Evolutionary conservation across 1,140 invertebrate genomes (phyloP).

Genomic region (Calycopis cecrops): DNA sequence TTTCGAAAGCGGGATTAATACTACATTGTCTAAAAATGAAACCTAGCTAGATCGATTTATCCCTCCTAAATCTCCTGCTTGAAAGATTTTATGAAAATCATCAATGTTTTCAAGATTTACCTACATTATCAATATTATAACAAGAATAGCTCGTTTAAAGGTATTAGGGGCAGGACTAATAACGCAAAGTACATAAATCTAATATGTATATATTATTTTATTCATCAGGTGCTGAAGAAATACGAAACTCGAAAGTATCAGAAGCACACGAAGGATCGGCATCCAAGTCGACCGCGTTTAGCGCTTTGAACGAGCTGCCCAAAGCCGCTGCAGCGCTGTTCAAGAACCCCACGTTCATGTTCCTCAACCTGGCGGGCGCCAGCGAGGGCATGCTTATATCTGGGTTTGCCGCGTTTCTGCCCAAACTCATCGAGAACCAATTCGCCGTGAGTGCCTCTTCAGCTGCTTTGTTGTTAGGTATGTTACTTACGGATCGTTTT

Average conservation of each 20-base stretch:
- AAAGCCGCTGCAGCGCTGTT: constrained; percentile 80
- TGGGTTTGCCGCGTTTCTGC: constrained; percentile 88
- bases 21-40: too few relatives aligned
- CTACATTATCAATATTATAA: too few relatives aligned
- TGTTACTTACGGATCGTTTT: constrained; percentile 15
- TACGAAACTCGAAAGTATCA: constrained; percentile 80
- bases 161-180: too few relatives aligned
- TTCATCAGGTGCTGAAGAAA: constrained; percentile 76
- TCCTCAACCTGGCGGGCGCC: constrained; percentile 86
- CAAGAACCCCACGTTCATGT: constrained; percentile 87
- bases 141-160: too few relatives aligned
- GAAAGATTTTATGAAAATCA: too few relatives aligned
- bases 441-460: constrained; percentile 84
- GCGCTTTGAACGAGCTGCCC: constrained; percentile 80
- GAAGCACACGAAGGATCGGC: constrained; percentile 79
- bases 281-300: constrained; percentile 74
- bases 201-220: too few relatives aligned
- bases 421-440: constrained; percentile 90
- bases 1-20: too few relatives aligned
- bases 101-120: too few relatives aligned
- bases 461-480: constrained; percentile 86
- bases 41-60: too few relatives aligned
- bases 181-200: too few relatives aligned
- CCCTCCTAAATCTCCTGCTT: too few relatives aligned
- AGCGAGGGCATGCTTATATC: constrained; percentile 86